Evolutionary conservation across 2,113 vertebrate genomes (phyloP), one percentile per base, ranked within the genome.

Genomic region (Pampusana beccarii): DNA sequence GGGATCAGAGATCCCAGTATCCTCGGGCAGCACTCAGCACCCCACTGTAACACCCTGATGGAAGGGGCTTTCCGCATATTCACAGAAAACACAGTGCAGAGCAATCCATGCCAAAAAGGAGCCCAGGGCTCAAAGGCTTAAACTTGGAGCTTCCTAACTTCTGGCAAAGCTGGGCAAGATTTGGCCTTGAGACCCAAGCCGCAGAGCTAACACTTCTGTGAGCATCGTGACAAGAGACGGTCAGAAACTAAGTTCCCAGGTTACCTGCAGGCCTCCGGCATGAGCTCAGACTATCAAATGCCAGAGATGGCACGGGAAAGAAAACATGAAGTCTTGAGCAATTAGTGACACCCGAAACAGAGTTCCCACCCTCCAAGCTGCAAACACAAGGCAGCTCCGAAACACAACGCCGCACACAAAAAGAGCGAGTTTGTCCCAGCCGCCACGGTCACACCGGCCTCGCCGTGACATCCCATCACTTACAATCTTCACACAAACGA

Each of bases 341-440:
- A 86, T 84, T 91, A 67, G 71, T 61, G 57, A 66, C 80, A 56
- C 80, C 81, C 1, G 0, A 77, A 79, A n/a, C 24, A 12, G 56
- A 70, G 34, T 19, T 83, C n/a, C 48, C 64, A 67, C 20, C 38
- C 61, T 3, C 23, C 0, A 2, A 80, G 50, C 54, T 57, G 50
- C 70, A 69, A 65, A 51, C 51, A 40, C 38, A 8, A 46, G 48
- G 56, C 80, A 75, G 66, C 74, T 17, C 24, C 0, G 0, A 69
- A 92, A 73, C 66, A 33, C 36, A 65, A 42, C 1, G 3, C 58
- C 0, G 1, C 3, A 48, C 0, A 0, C 18, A 44, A 26, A 81
- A 48, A 51, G 67, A 20, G 48, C 28, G 80, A 33, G 6, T 50
- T 77, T 88, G 79, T 92, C 75, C 80, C 90, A 54, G 80, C 13